These are phyloP conservation scores for Geophilus truncorum DNA, from an alignment of 2,888 invertebrate species.

Conservation along the genomic window DNA sequence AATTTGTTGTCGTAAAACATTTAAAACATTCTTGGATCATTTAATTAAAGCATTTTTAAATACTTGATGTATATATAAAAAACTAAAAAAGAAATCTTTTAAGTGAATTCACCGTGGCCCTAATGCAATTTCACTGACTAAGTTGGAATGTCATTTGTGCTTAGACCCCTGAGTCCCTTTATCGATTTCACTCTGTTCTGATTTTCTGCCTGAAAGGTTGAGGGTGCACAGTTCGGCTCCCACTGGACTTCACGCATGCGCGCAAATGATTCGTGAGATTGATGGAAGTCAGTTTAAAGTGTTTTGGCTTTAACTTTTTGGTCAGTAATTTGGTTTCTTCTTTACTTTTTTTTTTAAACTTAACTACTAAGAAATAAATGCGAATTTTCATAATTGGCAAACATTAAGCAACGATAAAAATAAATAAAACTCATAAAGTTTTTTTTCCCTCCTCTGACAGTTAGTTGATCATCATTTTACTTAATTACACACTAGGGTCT, in stretches of 20 bases:
- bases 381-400: background rate
- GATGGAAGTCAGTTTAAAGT: constrained; percentile 27
- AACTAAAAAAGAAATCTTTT: background rate
- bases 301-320: constrained; percentile 17
- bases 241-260: constrained; percentile 27
- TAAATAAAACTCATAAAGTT: background rate
- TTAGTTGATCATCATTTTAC: background rate
- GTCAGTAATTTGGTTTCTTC: background rate
- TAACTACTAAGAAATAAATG: background rate
- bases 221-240: constrained; percentile 27
- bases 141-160: constrained; percentile 27
- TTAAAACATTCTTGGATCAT: background rate
- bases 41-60: background rate
- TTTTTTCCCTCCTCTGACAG: background rate
- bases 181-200: constrained; percentile 27
- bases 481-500: background rate
- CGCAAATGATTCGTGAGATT: constrained; percentile 27
- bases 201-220: constrained; percentile 27
- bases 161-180: constrained; percentile 25
- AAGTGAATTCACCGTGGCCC: constrained; percentile 21
- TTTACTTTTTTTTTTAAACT: background rate
- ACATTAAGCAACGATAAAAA: background rate
- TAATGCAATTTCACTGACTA: constrained; percentile 27
- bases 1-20: background rate
- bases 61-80: background rate